Conservation (phyloP, 2,888 invertebrate species). For the Gymnocheta viridis region DNA sequence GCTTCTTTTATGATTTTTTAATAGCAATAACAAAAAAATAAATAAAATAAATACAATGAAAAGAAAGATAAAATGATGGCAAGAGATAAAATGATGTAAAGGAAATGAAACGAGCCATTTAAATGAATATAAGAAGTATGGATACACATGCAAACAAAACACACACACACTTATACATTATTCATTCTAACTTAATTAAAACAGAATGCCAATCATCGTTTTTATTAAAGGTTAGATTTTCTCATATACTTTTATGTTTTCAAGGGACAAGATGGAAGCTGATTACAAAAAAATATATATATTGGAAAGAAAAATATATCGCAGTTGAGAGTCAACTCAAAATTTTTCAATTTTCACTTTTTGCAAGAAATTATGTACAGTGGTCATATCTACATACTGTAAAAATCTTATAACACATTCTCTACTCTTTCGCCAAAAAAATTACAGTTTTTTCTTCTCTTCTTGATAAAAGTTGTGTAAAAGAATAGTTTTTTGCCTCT, state of each 20-base stretch:
- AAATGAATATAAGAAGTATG: neutral
- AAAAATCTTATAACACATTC: no score
- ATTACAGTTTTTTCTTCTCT: no score
- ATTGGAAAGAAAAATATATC: neutral
- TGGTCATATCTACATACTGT: no score
- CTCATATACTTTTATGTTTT: neutral
- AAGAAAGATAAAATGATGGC: slow-evolving; percentile 14
- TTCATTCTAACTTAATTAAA: slow-evolving; percentile 54
- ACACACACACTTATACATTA: neutral
- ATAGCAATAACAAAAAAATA: slow-evolving; percentile 5
- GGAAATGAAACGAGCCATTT: neutral
- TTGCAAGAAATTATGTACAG: no score
- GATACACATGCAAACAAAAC: neutral
- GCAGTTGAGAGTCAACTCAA: no score
- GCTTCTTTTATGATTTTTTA: slow-evolving; percentile 18
- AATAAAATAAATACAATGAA: neutral
- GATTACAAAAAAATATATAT: neutral
- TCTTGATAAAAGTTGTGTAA: no score
- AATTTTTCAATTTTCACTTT: no score
- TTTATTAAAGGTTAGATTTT: slow-evolving; percentile 32
- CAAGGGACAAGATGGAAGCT: slow-evolving; percentile 14
- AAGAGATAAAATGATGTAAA: neutral
- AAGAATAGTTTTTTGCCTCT: no score
- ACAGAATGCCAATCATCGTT: slow-evolving; percentile 55
- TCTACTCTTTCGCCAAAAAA: no score